A percentile compares a stretch with the other conserved stretches of the same genome.
Evolutionary conservation across 2,113 vertebrate species (phyloP).

Genomic region (Thomomys bottae): DNA sequence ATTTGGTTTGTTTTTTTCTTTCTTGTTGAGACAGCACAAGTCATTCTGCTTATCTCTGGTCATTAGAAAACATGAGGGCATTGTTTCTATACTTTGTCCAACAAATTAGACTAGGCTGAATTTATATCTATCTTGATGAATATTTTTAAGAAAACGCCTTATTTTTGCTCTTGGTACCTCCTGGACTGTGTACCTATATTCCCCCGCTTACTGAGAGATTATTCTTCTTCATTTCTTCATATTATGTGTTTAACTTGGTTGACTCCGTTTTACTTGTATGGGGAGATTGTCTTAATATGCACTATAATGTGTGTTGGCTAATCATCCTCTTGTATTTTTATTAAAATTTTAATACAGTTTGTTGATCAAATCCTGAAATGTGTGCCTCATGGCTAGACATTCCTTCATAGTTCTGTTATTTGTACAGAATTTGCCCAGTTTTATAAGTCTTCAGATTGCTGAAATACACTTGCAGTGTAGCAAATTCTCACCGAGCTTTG

Average conservation of each 20-base stretch:
- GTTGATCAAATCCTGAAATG: neutral
- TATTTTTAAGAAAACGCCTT: neutral
- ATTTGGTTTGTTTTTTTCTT: neutral
- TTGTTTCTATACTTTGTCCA: neutral
- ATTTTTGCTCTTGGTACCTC: neutral
- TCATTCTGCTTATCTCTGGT: neutral
- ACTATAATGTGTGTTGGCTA: neutral
- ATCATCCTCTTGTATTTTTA: neutral
- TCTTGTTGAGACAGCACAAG: neutral
- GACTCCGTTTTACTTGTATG: neutral
- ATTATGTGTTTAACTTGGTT: neutral
- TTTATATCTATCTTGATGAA: neutral
- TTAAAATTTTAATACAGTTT: neutral
- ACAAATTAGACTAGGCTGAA: neutral
- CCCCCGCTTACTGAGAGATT: neutral
- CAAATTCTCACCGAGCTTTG: neutral
- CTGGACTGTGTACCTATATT: neutral
- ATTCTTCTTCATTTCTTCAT: neutral
- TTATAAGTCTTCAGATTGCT: neutral
- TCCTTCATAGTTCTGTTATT: neutral
- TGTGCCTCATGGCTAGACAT: neutral
- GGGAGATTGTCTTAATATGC: neutral
- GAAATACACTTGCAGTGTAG: neutral
- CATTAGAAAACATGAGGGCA: neutral
- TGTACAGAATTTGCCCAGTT: neutral